Evolutionary conservation across 1,140 invertebrate genomes (phyloP), one percentile per base, ranked within the genome.

Genomic region (Hydropsyche tenuis): DNA sequence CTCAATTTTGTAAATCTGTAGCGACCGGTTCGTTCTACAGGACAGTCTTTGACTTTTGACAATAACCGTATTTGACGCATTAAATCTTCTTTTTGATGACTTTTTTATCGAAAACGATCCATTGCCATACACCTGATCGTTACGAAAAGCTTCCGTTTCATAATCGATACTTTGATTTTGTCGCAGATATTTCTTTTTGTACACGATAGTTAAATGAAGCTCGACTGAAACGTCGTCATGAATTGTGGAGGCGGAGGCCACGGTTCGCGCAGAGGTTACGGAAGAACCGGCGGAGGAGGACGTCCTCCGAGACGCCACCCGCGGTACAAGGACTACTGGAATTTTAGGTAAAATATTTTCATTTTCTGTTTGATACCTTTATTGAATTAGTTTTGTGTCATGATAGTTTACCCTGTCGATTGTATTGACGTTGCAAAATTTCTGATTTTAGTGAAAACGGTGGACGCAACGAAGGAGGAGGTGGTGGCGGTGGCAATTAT

Each of bases 341-440:
- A 77, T 46, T 77, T 77, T 53, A 66, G 76, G 76, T 77, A 25
- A n/a, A n/a, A n/a, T n/a, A n/a, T n/a, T n/a, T n/a, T n/a, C n/a
- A 22, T 23, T 60, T 4, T 37, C 30, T 37, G 3, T 37, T 4
- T 37, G 30, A 37, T 9, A 37, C 3, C 3, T 37, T 37, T 37
- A 37, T n/a, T n/a, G n/a, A n/a, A n/a, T n/a, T n/a, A 4, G 30
- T 37, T 37, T 37, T 37, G 30, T 37, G 3, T 4, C 3, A 37
- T 37, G 30, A 37, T 37, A 37, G 30, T 4, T 3, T 37, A 9
- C 30, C 30, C 30, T n/a, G 9, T 37, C 30, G 9, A 37, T 4
- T 37, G 30, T 37, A 37, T 3, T 37, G 3, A 37, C 3, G 3
- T 37, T 37, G 9, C 9, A 4, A 37, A 37, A 48, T 48, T 3